Conservation (phyloP, 2,888 invertebrate genomes). For the Sclerodermus sp. region DNA sequence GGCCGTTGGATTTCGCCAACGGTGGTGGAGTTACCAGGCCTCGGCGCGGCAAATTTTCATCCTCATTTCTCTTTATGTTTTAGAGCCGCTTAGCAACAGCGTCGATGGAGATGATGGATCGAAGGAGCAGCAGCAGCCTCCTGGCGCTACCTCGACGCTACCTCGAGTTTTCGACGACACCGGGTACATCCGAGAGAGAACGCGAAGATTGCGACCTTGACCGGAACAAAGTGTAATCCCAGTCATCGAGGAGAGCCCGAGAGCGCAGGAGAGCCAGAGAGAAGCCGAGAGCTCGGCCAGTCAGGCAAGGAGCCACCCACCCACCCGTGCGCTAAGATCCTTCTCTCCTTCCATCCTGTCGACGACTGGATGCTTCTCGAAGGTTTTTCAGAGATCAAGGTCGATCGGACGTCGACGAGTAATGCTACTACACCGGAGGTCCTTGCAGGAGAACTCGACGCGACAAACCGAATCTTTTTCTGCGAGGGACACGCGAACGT, state of each 20-base stretch:
- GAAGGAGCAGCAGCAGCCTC: not conserved
- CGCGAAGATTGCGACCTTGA: conserved; percentile 51
- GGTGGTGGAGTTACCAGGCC: conserved; percentile 86
- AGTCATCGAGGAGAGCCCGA: too few relatives aligned
- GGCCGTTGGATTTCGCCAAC: conserved; percentile 71
- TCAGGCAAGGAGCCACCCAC: not conserved
- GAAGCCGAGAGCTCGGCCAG: too few relatives aligned
- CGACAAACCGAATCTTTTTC: too few relatives aligned
- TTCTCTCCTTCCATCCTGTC: not conserved
- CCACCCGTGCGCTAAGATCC: not conserved
- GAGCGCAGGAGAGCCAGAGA: too few relatives aligned
- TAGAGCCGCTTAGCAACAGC: conserved; percentile 1
- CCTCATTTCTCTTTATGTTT: not conserved
- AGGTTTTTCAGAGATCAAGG: too few relatives aligned
- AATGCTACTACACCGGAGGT: too few relatives aligned
- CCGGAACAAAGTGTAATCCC: conserved; percentile 34
- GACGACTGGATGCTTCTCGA: not conserved
- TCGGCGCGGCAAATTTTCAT: conserved; percentile 40
- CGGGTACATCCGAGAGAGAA: conserved; percentile 41
- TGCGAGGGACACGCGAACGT: too few relatives aligned
- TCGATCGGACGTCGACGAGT: too few relatives aligned
- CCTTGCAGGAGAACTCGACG: too few relatives aligned
- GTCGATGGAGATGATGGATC: not conserved
- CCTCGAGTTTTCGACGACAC: conserved; percentile 34
- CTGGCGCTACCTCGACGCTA: conserved; percentile 5